Percentiles rank a stretch among this genome's conserved stretches.
These are phyloP conservation scores for Pterocles burchelli DNA, from an alignment of 2,113 vertebrate species.

Conservation along the genomic window DNA sequence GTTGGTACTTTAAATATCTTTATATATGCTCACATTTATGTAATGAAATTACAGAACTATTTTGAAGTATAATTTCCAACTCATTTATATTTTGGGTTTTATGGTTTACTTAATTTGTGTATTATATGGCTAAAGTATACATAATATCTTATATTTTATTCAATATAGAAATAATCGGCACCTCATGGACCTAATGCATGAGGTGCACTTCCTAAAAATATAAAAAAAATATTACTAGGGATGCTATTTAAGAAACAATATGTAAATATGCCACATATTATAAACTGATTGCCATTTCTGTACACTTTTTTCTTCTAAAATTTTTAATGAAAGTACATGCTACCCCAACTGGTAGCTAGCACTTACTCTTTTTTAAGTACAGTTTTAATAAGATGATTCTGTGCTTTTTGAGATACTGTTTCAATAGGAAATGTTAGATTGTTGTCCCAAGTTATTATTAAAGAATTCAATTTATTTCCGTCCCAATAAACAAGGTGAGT, in stretches of 20 bases:
- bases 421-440: background rate
- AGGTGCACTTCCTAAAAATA: background rate
- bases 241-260: background rate
- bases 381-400: background rate
- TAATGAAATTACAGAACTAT: background rate
- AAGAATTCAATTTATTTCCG: background rate
- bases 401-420: background rate
- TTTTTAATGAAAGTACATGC: background rate
- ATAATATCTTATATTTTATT: background rate
- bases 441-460: background rate
- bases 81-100: background rate
- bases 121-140: background rate
- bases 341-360: accelerated
- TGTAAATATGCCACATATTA: background rate
- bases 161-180: background rate
- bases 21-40: background rate
- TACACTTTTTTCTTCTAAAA: background rate
- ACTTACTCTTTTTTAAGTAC: background rate
- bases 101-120: background rate
- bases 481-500: background rate
- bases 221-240: background rate
- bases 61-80: background rate
- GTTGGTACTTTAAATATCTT: background rate
- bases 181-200: background rate
- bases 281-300: background rate